A percentile compares a stretch with the other conserved stretches of the same genome.
Evolutionary conservation across 1,140 invertebrate species (phyloP).

Genomic region (Aphaenogaster rudis): DNA sequence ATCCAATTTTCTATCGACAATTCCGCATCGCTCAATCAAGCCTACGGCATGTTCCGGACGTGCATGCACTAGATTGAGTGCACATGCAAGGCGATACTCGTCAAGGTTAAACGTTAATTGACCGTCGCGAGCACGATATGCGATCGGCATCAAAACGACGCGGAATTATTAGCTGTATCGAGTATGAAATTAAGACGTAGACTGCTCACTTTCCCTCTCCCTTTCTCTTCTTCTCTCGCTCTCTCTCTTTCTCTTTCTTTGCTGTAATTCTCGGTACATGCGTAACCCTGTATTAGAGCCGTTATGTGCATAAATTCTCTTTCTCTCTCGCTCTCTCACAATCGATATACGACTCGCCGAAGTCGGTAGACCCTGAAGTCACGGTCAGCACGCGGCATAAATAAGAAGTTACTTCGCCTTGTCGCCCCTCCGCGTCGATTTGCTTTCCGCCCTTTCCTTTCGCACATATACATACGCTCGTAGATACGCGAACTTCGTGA

Average conservation of each 20-base stretch:
- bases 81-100: constrained; percentile 62
- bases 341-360: constrained; percentile 63
- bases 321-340: constrained; percentile 25
- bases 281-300: constrained; percentile 54
- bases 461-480: background rate
- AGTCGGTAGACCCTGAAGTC: constrained; percentile 71
- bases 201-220: constrained; percentile 28
- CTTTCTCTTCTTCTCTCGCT: background rate
- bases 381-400: constrained; percentile 58
- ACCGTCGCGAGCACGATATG: constrained; percentile 61
- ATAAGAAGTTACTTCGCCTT: constrained; percentile 48
- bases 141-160: constrained; percentile 69
- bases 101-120: constrained; percentile 77
- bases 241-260: background rate
- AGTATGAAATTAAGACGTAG: constrained; percentile 83
- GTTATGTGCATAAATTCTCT: constrained; percentile 41
- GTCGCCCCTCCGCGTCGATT: constrained; percentile 3
- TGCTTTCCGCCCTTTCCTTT: constrained; percentile 30
- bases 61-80: constrained; percentile 49
- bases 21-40: constrained; percentile 40
- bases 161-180: constrained; percentile 80
- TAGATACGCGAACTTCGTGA: constrained; percentile 41
- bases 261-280: constrained; percentile 53
- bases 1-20: constrained; percentile 58
- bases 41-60: background rate